Percentiles rank a stretch among this genome's conserved stretches.
Evolutionary conservation across 2,113 vertebrate genomes (phyloP).

Genomic region (Melanostigma gelatinosum): DNA sequence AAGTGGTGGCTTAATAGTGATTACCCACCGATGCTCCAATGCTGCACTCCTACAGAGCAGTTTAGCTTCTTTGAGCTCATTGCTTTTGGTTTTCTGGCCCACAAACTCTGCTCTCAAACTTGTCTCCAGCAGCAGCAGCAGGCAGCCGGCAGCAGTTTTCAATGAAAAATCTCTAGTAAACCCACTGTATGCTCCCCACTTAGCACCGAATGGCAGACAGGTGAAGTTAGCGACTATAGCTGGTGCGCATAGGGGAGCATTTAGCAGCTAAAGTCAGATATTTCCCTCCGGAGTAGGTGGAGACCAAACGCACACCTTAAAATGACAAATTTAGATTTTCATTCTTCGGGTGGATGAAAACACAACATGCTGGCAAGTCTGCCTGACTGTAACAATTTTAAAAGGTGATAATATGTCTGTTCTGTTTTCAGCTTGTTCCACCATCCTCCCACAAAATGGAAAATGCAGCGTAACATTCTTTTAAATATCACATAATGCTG

Average conservation of each 20-base stretch:
- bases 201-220: not conserved
- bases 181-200: not conserved
- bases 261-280: not conserved
- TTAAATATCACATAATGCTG: not conserved
- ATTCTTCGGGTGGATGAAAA: not conserved
- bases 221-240: not conserved
- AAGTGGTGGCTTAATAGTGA: not conserved
- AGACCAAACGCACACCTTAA: not conserved
- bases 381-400: not conserved
- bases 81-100: not conserved
- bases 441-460: too few relatives aligned
- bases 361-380: too few relatives aligned
- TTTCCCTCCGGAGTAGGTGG: not conserved
- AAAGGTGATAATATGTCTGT: not conserved
- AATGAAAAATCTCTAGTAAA: not conserved
- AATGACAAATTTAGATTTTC: not conserved
- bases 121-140: not conserved
- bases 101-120: too few relatives aligned
- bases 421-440: not conserved
- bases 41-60: not conserved
- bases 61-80: not conserved
- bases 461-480: not conserved
- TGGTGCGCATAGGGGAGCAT: not conserved
- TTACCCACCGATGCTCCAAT: not conserved
- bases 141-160: not conserved